Base-by-base conservation (phyloP, 2,888 invertebrate genomes). In the Amaurobius ferox region DNA sequence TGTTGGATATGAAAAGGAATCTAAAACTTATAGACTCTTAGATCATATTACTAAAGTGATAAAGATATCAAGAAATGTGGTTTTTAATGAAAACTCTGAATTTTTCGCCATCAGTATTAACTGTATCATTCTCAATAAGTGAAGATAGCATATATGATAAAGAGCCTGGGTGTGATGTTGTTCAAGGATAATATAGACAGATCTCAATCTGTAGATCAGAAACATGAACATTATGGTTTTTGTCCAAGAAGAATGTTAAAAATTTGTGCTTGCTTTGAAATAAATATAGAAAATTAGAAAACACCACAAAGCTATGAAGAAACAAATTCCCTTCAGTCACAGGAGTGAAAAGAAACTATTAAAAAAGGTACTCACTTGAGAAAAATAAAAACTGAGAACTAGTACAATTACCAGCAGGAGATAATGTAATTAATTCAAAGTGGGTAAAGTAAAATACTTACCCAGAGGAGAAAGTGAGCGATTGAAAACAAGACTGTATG, bases 401-500 rank as follows among this genome's bases (percentile, higher is more conserved):
- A 19, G 73, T 64, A 26, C 2, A 5, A 7, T 9, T 40, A 35
- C 86, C 72, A 44, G 11, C 40, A 29, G 16, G 5, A 30, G n/a
- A 13, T n/a, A 19, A 39, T 13, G 26, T 28, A 11, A 79, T 87
- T 11, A 0, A 35, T n/a, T 40, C 35, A 0, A 61, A 80, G 19
- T 87, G 87, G 87, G 66, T 87, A 87, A 79, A 55, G 16, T 40
- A 26, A 88, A 88, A 62, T 26, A 29, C 6, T 3, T 64, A 2
- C 19, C 74, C 16, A 48, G 48, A 40, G 70, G 74, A 61, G 19
- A 71, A 68, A 70, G 74, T 35, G 68, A 87, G 2, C 13, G 35
- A 55, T 74, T 40, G 88, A 90, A 90, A 74, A 90, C 89, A 23
- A 73, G 90, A 55, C 87, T 88, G 3, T 86, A 73, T 13, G 88